Conservation (phyloP, 2,113 vertebrate species). For the Psophia crepitans region DNA sequence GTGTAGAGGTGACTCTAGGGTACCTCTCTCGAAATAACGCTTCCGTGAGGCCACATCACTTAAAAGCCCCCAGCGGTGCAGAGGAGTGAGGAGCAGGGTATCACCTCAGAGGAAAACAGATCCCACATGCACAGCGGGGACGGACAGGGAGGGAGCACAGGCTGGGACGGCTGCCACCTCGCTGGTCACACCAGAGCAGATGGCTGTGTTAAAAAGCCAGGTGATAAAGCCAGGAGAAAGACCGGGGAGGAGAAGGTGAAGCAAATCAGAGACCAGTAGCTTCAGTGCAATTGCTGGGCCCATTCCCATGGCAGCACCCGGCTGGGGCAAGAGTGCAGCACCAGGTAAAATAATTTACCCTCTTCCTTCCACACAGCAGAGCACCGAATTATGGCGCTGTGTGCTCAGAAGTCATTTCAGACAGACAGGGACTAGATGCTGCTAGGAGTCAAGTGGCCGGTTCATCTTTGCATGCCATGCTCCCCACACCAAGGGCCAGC, state of each 20-base stretch:
- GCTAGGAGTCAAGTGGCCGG: background rate
- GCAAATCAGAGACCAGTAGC: background rate
- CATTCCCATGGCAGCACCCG: background rate
- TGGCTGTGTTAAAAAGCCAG: background rate
- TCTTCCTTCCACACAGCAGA: background rate
- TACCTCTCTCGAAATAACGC: accelerated
- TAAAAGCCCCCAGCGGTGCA: background rate
- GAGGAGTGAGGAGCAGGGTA: background rate
- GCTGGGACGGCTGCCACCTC: background rate
- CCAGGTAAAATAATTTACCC: background rate
- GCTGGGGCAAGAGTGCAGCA: background rate
- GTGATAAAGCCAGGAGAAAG: background rate
- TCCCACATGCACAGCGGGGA: accelerated
- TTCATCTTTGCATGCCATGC: too few relatives aligned
- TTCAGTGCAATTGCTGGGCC: background rate
- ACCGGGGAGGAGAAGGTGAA: background rate
- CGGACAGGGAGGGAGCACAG: background rate
- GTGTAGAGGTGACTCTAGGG: background rate
- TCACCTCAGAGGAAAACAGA: background rate
- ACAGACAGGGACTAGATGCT: background rate
- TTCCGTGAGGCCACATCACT: background rate
- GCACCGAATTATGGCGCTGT: accelerated
- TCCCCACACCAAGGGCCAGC: background rate
- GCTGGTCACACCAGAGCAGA: background rate
- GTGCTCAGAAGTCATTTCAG: background rate